Evolutionary conservation across 2,113 vertebrate species (phyloP).

Genomic region (Tachysurus fulvidraco): DNA sequence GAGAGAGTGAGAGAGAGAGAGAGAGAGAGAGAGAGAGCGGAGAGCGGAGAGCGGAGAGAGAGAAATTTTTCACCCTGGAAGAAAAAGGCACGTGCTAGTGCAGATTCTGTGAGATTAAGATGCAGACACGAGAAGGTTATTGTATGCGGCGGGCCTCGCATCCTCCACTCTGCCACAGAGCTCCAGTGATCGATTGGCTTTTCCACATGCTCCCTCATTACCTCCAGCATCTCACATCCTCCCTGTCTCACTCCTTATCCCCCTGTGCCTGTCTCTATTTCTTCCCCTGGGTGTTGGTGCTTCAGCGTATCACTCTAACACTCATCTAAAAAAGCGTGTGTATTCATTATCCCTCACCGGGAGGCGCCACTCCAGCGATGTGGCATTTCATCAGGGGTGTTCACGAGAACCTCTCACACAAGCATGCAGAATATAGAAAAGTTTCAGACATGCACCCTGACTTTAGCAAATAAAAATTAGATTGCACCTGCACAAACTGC

Average conservation of each 20-base stretch:
- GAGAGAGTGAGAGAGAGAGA: background rate
- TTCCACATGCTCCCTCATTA: constrained; percentile 50
- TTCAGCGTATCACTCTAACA: constrained; percentile 33
- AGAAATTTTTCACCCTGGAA: constrained; percentile 20
- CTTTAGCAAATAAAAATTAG: background rate
- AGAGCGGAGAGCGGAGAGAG: background rate
- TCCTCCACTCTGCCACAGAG: constrained; percentile 42
- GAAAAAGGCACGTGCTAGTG: constrained; percentile 5
- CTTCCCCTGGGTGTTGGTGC: background rate
- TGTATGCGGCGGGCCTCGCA: constrained; percentile 42
- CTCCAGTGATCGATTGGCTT: constrained; percentile 48
- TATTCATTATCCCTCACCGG: constrained; percentile 49
- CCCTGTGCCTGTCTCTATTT: background rate
- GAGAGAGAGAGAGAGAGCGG: background rate
- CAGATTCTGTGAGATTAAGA: constrained; percentile 44
- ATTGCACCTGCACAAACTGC: background rate
- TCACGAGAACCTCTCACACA: constrained; percentile 26
- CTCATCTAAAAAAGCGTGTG: constrained; percentile 43
- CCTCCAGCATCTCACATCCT: constrained; percentile 30
- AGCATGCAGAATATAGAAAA: constrained; percentile 12
- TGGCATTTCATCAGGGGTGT: constrained; percentile 31
- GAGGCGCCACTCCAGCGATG: constrained; percentile 26
- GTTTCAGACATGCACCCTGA: background rate
- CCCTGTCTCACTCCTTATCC: constrained; percentile 19
- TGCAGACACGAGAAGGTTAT: constrained; percentile 47